phyloP scores from a whole-genome alignment of 2,888 invertebrate genomes.

The Drosophila atroscutellata region DNA sequence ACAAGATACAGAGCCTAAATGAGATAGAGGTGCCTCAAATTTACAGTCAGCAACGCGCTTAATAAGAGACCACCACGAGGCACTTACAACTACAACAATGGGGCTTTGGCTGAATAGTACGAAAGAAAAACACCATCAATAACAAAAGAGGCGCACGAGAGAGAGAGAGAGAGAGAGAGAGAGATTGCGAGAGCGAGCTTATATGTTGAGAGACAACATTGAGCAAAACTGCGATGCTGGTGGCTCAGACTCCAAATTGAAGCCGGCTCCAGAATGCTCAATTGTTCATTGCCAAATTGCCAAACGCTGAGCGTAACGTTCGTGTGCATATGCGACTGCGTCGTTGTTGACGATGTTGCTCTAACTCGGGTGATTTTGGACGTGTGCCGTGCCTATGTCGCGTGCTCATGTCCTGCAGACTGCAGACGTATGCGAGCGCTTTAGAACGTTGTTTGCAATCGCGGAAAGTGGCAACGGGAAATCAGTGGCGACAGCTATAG shows the following conservation, averaged over 20 bases:
- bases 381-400: conserved; percentile 45
- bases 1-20: not conserved
- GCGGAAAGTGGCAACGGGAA: conserved; percentile 72
- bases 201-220: not conserved
- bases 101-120: conserved; percentile 35
- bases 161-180: not conserved
- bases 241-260: conserved; percentile 30
- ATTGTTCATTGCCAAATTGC: conserved; percentile 50
- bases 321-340: conserved; percentile 39
- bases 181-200: conserved; percentile 4
- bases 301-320: conserved; percentile 27
- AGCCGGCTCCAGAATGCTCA: conserved; percentile 38
- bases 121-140: not conserved
- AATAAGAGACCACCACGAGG: conserved; percentile 34
- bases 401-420: conserved; percentile 64
- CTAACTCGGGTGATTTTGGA: conserved; percentile 35
- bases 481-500: conserved; percentile 55
- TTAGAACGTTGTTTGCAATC: conserved; percentile 77
- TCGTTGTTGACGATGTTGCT: conserved; percentile 31
- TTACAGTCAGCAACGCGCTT: conserved; percentile 43
- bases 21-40: conserved; percentile 6
- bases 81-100: conserved; percentile 3
- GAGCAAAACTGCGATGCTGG: not conserved
- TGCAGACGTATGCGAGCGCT: conserved; percentile 76
- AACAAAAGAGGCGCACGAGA: not conserved